phyloP scores from a whole-genome alignment of 1,140 invertebrate genomes.

The Ceratitis capitata region DNA sequence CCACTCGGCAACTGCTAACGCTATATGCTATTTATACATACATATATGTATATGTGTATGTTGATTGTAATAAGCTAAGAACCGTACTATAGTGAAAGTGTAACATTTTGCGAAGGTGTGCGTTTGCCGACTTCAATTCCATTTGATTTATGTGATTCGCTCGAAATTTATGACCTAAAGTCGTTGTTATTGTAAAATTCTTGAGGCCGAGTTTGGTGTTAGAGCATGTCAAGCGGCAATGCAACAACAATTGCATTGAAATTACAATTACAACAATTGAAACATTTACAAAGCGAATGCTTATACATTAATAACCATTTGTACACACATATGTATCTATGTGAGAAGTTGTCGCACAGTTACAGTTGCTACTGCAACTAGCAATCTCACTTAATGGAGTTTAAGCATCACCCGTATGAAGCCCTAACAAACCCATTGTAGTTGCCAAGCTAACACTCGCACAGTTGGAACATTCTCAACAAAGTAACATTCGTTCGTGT shows the following conservation, averaged over 20 bases:
- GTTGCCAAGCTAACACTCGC: neutral
- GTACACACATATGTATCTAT: neutral
- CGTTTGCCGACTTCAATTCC: neutral
- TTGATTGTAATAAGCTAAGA: too few relatives aligned
- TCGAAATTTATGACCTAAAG: neutral
- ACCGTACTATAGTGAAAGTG: neutral
- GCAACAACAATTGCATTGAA: neutral
- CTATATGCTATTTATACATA: too few relatives aligned
- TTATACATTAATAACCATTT: neutral
- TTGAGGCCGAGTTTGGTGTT: neutral
- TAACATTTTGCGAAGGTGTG: neutral
- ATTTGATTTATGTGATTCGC: neutral
- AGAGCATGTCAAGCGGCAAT: neutral
- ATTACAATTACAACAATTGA: neutral
- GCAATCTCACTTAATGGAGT: neutral
- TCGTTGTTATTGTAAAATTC: neutral
- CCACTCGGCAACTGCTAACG: too few relatives aligned
- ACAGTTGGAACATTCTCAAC: too few relatives aligned
- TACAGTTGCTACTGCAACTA: neutral
- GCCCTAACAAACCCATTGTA: neutral
- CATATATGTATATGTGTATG: too few relatives aligned
- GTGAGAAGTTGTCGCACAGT: neutral
- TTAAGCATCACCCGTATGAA: too few relatives aligned
- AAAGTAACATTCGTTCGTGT: neutral
- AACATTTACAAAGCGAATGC: neutral